A percentile compares a stretch with the other conserved stretches of the same genome.
These are phyloP conservation scores for Lepeophtheirus nordmannii DNA, from an alignment of 2,888 invertebrate genomes.

Conservation along the genomic window DNA sequence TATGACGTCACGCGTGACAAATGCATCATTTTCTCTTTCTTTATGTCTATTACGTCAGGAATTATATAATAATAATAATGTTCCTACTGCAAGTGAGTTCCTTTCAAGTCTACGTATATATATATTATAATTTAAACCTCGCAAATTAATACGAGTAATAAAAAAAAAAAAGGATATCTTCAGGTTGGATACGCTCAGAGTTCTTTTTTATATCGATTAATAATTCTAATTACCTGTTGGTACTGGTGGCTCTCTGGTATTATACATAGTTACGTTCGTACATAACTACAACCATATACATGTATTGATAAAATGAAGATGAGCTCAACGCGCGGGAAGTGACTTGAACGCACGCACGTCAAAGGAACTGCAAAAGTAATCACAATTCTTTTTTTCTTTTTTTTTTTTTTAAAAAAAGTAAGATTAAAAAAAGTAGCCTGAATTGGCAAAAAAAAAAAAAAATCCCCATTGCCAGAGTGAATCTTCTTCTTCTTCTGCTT, in stretches of 20 bases:
- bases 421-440: not conserved
- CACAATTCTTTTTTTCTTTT: not conserved
- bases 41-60: too few species aligned
- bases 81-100: too few species aligned
- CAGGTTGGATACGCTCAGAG: too few species aligned
- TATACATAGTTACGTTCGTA: not conserved
- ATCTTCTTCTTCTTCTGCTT: not conserved
- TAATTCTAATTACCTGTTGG: constrained; percentile 4
- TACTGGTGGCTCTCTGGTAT: not conserved
- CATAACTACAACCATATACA: not conserved
- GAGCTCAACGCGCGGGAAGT: constrained; percentile 7
- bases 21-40: too few species aligned
- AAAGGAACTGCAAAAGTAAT: not conserved
- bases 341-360: constrained; percentile 1
- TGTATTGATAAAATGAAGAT: not conserved
- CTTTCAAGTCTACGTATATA: too few species aligned
- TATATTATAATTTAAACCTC: too few species aligned
- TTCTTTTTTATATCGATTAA: not conserved
- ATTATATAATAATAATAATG: too few species aligned
- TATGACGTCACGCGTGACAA: too few species aligned
- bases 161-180: too few species aligned
- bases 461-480: not conserved
- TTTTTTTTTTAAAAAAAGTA: not conserved
- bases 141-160: too few species aligned
- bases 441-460: not conserved